Evolutionary conservation across 1,140 invertebrate genomes (phyloP), one percentile per base, ranked within the genome.

Genomic region (Brachionus angularis): DNA sequence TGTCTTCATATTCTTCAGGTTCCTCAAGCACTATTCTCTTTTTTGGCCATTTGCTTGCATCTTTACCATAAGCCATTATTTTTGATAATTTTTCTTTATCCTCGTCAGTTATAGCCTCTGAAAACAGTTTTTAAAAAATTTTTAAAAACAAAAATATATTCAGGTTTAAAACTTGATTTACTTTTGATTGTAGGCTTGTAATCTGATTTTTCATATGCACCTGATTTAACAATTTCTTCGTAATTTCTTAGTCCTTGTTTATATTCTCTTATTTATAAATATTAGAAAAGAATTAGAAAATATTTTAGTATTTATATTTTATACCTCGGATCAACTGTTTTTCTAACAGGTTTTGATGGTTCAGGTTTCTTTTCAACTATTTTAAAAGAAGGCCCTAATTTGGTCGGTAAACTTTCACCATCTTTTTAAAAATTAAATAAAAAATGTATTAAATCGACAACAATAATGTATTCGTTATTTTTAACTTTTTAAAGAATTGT

Each of bases 41-140:
- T 16, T 33, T 8, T 1, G 67, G 46, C 67, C 46, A 50, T 25
- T 70, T 70, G 1, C 18, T 18, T 14, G 67, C 36, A 36, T 70
- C 67, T 42, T 42, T 70, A 16, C 67, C 67, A 52, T 52, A 70
- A 1, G 67, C 67, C 67, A 70, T 70, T 23, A 70, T 52, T 50
- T 70, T 52, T 7, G 67, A 16, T 21, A 70, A 33, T n/a, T 33
- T 50, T 27, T 70, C 67, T 50, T 70, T 70, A 18, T 70, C 67
- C n/a, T 52, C 23, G 36, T 70, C 67, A 34, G 67, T 70, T n/a
- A 50, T 50, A 25, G 33, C 31, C 21, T 42, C 67, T 70, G 23
- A 3, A 61, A 61, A 58, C n/a, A n/a, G n/a, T n/a, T n/a, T n/a
- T 18, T 5, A 39, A 21, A 49, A 49, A 29, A 33, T 14, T 1